Conservation (phyloP, 2,113 vertebrate species). For the Syngnathus typhle region DNA sequence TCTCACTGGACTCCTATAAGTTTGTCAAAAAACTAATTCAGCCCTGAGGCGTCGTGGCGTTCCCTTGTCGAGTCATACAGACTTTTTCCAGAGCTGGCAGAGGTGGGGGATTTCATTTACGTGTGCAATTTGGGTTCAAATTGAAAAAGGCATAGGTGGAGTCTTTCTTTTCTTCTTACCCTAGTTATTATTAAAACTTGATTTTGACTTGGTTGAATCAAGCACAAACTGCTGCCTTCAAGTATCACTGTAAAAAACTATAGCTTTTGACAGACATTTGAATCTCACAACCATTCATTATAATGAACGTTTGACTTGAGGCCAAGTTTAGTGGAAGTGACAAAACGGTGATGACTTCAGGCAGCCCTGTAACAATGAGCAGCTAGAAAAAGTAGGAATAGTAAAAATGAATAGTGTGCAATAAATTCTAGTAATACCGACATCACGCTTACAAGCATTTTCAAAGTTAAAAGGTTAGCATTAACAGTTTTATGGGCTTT, state of each 20-base stretch:
- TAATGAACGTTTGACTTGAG: no score
- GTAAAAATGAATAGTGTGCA: conserved; percentile 1
- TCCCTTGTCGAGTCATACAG: background rate
- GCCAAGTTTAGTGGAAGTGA: no score
- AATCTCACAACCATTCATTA: no score
- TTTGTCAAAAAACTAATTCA: conserved; percentile 54
- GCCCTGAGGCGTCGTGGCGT: conserved; percentile 12
- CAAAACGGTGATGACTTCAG: no score
- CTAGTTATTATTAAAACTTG: no score
- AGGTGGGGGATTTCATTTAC: conserved; percentile 8
- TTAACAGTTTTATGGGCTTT: conserved; percentile 26
- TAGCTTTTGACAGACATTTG: no score
- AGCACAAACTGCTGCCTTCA: no score
- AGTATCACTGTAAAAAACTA: no score
- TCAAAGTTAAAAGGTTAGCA: conserved; percentile 39
- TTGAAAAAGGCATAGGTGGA: no score
- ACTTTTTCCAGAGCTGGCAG: conserved; percentile 12
- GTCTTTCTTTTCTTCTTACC: no score
- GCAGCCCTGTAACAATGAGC: no score
- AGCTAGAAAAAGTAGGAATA: background rate
- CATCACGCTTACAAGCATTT: conserved; percentile 14
- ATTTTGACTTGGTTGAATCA: no score
- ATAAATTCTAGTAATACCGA: conserved; percentile 48
- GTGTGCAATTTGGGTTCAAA: background rate
- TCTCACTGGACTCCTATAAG: conserved; percentile 46